Evolutionary conservation across 2,113 vertebrate species (phyloP).

Genomic region (Oryzias curvinotus): DNA sequence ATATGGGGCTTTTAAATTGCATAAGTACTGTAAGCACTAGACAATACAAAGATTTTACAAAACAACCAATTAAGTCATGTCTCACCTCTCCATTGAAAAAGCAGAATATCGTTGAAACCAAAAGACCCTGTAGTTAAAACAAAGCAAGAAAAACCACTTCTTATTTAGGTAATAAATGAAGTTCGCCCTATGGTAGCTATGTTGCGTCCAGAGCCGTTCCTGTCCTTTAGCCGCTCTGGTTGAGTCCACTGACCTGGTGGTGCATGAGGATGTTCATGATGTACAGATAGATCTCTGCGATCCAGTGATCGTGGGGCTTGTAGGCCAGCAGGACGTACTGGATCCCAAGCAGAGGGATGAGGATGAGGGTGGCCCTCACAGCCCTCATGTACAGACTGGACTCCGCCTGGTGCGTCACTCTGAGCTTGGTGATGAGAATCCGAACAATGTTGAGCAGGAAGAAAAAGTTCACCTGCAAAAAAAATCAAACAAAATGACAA

Average conservation of each 20-base stretch:
- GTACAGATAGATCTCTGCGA: constrained; percentile 86
- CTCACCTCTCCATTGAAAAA: constrained; percentile 77
- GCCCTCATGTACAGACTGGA: constrained; percentile 98
- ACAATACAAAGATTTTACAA: too few species aligned
- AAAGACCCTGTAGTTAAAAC: constrained; percentile 55
- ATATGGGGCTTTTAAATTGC: too few species aligned
- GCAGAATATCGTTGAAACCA: constrained; percentile 76
- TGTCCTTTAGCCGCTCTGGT: background rate
- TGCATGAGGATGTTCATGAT: constrained; percentile 92
- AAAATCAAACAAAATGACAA: too few species aligned
- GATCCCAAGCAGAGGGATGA: constrained; percentile 94
- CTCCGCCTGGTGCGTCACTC: constrained; percentile 94
- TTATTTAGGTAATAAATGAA: too few species aligned
- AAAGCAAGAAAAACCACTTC: background rate
- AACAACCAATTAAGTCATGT: background rate
- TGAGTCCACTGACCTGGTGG: constrained; percentile 84
- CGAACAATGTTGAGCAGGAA: constrained; percentile 96
- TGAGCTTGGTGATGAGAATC: constrained; percentile 95
- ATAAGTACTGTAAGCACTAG: too few species aligned
- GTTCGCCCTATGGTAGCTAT: too few species aligned
- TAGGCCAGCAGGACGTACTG: constrained; percentile 91
- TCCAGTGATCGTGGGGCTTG: constrained; percentile 82
- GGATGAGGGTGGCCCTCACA: constrained; percentile 92
- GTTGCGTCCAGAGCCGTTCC: too few species aligned
- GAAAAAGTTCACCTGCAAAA: constrained; percentile 92